Evolutionary conservation across 2,113 vertebrate species (phyloP).

Genomic region (Daboia siamensis): DNA sequence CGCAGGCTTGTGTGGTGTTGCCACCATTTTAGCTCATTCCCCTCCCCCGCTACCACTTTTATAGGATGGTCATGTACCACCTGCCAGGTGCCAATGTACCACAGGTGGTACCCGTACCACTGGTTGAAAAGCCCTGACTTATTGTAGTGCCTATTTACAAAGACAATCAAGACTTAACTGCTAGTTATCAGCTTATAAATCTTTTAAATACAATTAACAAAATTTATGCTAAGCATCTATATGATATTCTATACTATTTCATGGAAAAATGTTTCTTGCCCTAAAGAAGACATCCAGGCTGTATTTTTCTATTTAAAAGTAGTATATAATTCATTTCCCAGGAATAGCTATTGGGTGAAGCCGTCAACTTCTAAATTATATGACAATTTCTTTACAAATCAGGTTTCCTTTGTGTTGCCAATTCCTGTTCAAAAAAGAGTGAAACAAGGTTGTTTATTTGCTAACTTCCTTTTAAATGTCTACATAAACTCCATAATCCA

Average conservation of each 20-base stretch:
- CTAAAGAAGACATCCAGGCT: too few species aligned
- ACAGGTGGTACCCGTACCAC: too few species aligned
- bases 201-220: neutral
- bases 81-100: too few species aligned
- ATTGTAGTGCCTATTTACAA: neutral
- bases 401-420: neutral
- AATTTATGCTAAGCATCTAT: neutral
- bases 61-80: too few species aligned
- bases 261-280: neutral
- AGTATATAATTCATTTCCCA: too few species aligned
- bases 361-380: neutral
- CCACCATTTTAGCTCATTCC: too few species aligned
- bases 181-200: neutral
- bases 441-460: neutral
- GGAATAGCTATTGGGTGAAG: neutral
- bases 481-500: neutral
- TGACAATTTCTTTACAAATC: neutral
- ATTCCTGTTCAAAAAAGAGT: neutral
- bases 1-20: too few species aligned
- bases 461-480: neutral
- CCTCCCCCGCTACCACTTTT: too few species aligned
- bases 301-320: too few species aligned
- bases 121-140: too few species aligned
- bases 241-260: neutral
- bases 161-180: neutral